Evolutionary conservation across 2,797 vertebrate species (phyloP).

Genomic region (Xerus rutilus): DNA sequence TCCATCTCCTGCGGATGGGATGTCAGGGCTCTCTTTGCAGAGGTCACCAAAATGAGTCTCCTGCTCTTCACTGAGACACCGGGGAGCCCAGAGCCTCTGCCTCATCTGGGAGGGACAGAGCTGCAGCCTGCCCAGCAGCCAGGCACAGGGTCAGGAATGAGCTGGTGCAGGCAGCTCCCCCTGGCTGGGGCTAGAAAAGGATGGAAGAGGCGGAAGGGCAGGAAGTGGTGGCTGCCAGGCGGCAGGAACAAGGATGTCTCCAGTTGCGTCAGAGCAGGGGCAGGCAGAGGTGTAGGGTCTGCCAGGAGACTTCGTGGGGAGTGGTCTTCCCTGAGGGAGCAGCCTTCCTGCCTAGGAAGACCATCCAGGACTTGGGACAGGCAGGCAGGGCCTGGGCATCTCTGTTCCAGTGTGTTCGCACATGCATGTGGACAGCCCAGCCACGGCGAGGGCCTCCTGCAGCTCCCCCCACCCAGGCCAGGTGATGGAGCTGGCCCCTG

Average conservation of each 20-base stretch:
- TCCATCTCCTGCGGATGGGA: not conserved
- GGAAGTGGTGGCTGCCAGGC: too few species aligned
- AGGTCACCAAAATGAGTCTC: not conserved
- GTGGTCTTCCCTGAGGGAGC: not conserved
- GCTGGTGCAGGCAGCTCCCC: too few species aligned
- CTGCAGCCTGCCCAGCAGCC: not conserved
- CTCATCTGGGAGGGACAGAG: not conserved
- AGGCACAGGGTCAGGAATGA: accelerated
- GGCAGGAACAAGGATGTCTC: not conserved
- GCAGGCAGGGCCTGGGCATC: too few species aligned
- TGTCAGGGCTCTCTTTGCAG: not conserved
- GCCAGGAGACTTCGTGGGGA: not conserved
- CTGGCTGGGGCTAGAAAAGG: not conserved
- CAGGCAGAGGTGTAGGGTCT: too few species aligned
- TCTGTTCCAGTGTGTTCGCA: not conserved
- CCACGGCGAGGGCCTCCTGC: not conserved
- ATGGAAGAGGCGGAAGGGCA: not conserved
- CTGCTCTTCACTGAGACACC: not conserved
- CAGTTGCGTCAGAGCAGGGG: not conserved
- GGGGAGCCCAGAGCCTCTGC: not conserved
- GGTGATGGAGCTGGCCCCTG: not conserved
- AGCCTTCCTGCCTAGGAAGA: too few species aligned
- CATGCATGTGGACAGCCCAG: too few species aligned
- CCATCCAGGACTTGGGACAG: accelerated
- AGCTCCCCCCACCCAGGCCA: not conserved